These are phyloP conservation scores for Poeciliopsis gracilis DNA, from an alignment of 2,797 vertebrate species.

Conservation along the genomic window DNA sequence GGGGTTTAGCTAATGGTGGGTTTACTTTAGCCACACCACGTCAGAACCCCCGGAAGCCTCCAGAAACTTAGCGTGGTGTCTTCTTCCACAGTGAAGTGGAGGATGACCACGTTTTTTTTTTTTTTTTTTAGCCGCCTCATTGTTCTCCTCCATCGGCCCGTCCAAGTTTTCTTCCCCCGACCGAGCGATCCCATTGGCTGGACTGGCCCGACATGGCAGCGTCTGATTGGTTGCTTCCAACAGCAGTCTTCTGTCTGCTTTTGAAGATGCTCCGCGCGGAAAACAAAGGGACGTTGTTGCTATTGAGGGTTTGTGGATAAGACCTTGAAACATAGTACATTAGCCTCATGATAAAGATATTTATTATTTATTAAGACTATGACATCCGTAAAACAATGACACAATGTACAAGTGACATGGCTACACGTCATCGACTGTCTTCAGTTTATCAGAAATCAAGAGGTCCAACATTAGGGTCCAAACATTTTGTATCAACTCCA, in stretches of 20 bases:
- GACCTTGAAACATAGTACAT: neutral
- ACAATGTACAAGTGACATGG: neutral
- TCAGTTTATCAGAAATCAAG: neutral
- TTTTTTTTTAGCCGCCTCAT: slow-evolving; percentile 38
- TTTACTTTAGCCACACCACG: neutral
- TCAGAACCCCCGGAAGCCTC: slow-evolving; percentile 12
- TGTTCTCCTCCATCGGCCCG: slow-evolving; percentile 48
- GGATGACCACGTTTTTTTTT: slow-evolving; percentile 20
- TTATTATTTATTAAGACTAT: neutral
- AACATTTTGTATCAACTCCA: too few species aligned
- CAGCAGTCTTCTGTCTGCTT: slow-evolving; percentile 15
- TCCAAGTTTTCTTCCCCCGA: slow-evolving; percentile 57
- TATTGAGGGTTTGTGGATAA: neutral
- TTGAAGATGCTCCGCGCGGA: slow-evolving; percentile 56
- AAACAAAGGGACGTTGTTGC: neutral
- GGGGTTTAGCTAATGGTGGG: neutral
- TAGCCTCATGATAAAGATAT: neutral
- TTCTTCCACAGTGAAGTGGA: slow-evolving; percentile 24
- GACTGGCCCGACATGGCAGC: slow-evolving; percentile 83
- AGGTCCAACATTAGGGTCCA: neutral
- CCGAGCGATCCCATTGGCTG: slow-evolving; percentile 71
- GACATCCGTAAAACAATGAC: neutral
- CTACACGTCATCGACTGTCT: neutral
- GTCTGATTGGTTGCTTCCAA: slow-evolving; percentile 71
- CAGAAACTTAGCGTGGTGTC: neutral